A percentile compares a stretch with the other conserved stretches of the same genome.
phyloP scores from a whole-genome alignment of 53 echinoderm and acorn worm genomes.

The Holothuria scabra region DNA sequence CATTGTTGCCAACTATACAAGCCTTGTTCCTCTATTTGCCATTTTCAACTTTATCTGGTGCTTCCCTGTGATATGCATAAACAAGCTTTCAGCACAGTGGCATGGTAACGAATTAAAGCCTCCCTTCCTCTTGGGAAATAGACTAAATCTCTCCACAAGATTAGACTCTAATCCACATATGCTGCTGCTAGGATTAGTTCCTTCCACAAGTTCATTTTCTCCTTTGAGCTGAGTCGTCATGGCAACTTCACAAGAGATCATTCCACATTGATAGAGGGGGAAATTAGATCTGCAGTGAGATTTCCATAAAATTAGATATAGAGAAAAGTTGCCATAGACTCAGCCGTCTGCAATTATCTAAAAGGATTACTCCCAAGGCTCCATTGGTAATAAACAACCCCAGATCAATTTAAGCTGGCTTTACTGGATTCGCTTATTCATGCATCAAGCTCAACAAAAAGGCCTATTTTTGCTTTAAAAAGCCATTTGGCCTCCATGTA shows the following conservation, averaged over 20 bases:
- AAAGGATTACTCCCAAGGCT: slow-evolving; percentile 44
- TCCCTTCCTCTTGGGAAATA: slow-evolving; percentile 37
- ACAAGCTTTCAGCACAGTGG: too few species aligned
- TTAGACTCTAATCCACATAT: slow-evolving; percentile 47
- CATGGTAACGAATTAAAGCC: slow-evolving; percentile 11
- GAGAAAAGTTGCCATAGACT: slow-evolving; percentile 10
- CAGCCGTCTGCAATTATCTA: slow-evolving; percentile 44
- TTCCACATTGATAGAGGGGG: slow-evolving; percentile 45
- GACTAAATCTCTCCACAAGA: slow-evolving; percentile 35
- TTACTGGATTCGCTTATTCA: slow-evolving; percentile 26
- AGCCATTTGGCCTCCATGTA: slow-evolving; percentile 40
- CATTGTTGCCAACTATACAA: too few species aligned
- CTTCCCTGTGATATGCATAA: too few species aligned
- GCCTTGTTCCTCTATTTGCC: too few species aligned
- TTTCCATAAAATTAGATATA: slow-evolving; percentile 34
- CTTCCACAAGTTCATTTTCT: slow-evolving; percentile 34
- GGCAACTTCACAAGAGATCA: slow-evolving; percentile 28
- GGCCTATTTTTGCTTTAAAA: slow-evolving; percentile 27
- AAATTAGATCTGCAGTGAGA: slow-evolving; percentile 42
- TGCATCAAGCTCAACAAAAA: slow-evolving; percentile 14
- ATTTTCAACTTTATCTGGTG: too few species aligned
- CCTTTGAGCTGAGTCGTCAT: slow-evolving; percentile 32
- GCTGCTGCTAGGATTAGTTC: slow-evolving; percentile 32
- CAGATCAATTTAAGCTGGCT: slow-evolving; percentile 52
- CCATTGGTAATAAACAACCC: slow-evolving; percentile 28